A percentile compares a stretch with the other conserved stretches of the same genome.
Conservation (phyloP, 1,140 invertebrate genomes). For the Cardiocondyla obscurior region DNA sequence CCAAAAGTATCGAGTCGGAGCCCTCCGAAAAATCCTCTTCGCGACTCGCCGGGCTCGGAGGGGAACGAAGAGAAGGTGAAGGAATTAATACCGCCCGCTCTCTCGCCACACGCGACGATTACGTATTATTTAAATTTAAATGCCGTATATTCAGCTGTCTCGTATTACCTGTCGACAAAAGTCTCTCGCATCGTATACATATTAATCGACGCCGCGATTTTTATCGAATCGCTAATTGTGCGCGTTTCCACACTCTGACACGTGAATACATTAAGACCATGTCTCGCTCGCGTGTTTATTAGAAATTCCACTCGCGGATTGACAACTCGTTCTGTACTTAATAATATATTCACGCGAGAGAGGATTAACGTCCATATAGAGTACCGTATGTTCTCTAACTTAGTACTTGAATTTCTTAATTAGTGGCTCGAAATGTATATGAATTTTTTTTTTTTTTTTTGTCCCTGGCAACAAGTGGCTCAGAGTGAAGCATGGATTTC, state of each 20-base stretch:
- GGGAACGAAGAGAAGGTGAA: no score
- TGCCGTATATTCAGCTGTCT: background rate
- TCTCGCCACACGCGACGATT: background rate
- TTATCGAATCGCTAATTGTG: constrained; percentile 21
- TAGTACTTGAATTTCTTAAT: background rate
- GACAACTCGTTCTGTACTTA: constrained; percentile 25
- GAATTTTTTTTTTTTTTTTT: no score
- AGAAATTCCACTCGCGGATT: constrained; percentile 15
- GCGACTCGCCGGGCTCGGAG: background rate
- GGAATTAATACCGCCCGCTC: background rate
- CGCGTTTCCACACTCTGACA: background rate
- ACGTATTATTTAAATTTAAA: constrained; percentile 34
- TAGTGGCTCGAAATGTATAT: background rate
- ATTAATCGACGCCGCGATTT: constrained; percentile 39
- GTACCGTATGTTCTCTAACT: background rate
- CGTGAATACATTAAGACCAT: constrained; percentile 29
- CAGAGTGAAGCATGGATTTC: background rate
- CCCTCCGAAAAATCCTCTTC: background rate
- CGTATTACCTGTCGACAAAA: constrained; percentile 31
- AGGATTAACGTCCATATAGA: constrained; percentile 9
- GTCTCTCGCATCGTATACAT: constrained; percentile 27
- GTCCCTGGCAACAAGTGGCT: no score
- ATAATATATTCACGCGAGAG: constrained; percentile 9
- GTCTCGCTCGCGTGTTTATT: constrained; percentile 19
- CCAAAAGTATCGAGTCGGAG: constrained; percentile 71